Evolutionary conservation across 2,797 vertebrate species (phyloP).

Genomic region (Ctenosaura bakeri): DNA sequence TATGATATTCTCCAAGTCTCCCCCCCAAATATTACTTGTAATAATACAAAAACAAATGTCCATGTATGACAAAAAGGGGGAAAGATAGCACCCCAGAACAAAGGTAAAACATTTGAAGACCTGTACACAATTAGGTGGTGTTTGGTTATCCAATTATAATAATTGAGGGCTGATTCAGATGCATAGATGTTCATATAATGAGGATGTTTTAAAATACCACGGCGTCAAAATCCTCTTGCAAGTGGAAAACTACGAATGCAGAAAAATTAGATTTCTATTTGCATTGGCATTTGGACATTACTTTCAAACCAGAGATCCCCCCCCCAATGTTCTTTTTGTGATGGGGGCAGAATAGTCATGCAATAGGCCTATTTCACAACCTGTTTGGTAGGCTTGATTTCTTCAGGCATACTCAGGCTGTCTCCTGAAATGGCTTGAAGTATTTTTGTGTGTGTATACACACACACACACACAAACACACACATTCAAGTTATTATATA

Average conservation of each 20-base stretch:
- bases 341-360: neutral
- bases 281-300: neutral
- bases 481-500: no score
- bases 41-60: slow-evolving; percentile 61
- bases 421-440: slow-evolving; percentile 65
- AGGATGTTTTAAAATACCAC: neutral
- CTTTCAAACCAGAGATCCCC: slow-evolving; percentile 1
- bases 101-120: slow-evolving; percentile 64
- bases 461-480: neutral
- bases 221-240: neutral
- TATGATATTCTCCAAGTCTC: slow-evolving; percentile 71
- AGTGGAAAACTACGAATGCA: neutral
- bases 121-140: slow-evolving; percentile 57
- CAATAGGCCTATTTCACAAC: slow-evolving; percentile 1
- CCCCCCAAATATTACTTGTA: slow-evolving; percentile 38
- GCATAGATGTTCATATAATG: neutral
- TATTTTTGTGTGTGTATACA: slow-evolving; percentile 12
- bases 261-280: neutral
- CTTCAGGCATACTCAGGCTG: slow-evolving; percentile 68
- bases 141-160: slow-evolving; percentile 57
- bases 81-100: slow-evolving; percentile 38
- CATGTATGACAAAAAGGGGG: slow-evolving; percentile 41
- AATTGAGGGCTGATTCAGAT: neutral
- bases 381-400: slow-evolving; percentile 55
- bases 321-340: neutral